Conservation (phyloP, 2,113 vertebrate species). For the Arvicanthis niloticus region DNA sequence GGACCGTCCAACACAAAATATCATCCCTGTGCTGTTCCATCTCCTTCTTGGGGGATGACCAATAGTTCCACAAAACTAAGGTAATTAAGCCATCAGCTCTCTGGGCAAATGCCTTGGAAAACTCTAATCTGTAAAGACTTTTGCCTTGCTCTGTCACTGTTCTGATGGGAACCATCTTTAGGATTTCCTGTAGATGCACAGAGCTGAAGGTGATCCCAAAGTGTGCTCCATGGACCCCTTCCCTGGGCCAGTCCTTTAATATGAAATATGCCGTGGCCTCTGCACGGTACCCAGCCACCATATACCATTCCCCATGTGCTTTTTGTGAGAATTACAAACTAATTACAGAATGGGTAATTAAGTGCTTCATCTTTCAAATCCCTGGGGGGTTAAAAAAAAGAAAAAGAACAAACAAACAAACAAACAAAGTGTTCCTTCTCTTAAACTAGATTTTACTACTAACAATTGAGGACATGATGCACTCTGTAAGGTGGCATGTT, state of each 20-base stretch:
- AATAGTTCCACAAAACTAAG: background rate
- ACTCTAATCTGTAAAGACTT: constrained; percentile 48
- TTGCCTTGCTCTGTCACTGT: background rate
- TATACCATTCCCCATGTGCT: constrained; percentile 33
- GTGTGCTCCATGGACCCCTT: background rate
- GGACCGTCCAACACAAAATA: background rate
- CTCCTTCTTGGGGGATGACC: background rate
- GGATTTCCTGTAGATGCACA: constrained; percentile 5
- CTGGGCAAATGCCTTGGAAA: constrained; percentile 12
- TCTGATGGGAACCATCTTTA: background rate
- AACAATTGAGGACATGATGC: constrained; percentile 46
- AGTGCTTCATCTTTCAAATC: constrained; percentile 75
- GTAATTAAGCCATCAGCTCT: background rate
- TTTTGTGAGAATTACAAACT: constrained; percentile 74
- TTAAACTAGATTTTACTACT: constrained; percentile 62
- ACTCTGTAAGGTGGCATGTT: constrained; percentile 20
- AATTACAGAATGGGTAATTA: constrained; percentile 81
- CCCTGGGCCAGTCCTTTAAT: background rate
- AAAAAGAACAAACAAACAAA: background rate
- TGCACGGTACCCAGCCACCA: background rate
- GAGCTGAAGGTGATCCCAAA: background rate
- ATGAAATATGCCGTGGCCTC: constrained; percentile 4
- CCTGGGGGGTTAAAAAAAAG: constrained; percentile 56
- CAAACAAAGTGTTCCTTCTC: background rate
- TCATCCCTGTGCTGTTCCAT: background rate